Conservation (phyloP, 2,113 vertebrate genomes). For the Rana temporaria region DNA sequence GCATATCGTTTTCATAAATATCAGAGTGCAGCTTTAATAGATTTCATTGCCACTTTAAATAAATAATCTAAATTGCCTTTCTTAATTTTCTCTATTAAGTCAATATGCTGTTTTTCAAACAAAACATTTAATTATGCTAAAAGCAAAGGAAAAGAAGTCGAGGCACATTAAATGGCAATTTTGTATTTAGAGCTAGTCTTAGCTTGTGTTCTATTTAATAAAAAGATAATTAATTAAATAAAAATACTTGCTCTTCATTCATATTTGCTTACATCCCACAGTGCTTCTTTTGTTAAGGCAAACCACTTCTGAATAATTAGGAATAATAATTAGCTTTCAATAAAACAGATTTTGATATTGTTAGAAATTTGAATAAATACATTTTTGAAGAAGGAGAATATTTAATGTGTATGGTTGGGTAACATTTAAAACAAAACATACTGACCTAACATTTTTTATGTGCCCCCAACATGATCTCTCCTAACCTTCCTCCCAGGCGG, state of each 20-base stretch:
- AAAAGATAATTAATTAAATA: conserved; percentile 38
- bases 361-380: too few relatives aligned
- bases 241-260: conserved; percentile 30
- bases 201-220: conserved; percentile 43
- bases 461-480: too few relatives aligned
- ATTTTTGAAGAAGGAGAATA: too few relatives aligned
- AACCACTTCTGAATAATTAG: conserved; percentile 41
- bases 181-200: conserved; percentile 32
- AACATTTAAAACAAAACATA: too few relatives aligned
- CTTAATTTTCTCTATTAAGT: conserved; percentile 15
- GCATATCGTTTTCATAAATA: too few relatives aligned
- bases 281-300: conserved; percentile 39
- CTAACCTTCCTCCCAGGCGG: too few relatives aligned
- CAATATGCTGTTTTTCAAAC: conserved; percentile 20
- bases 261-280: conserved; percentile 34
- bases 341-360: conserved; percentile 24
- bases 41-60: neutral
- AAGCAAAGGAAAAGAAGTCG: conserved; percentile 21
- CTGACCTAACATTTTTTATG: too few relatives aligned
- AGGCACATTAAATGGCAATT: conserved; percentile 13
- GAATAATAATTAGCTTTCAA: conserved; percentile 32
- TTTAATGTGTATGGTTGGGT: too few relatives aligned
- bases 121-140: conserved; percentile 28
- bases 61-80: conserved; percentile 20
- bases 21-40: neutral